Evolutionary conservation across 2,113 vertebrate genomes (phyloP), one percentile per base, ranked within the genome.

Genomic region (Apus apus): DNA sequence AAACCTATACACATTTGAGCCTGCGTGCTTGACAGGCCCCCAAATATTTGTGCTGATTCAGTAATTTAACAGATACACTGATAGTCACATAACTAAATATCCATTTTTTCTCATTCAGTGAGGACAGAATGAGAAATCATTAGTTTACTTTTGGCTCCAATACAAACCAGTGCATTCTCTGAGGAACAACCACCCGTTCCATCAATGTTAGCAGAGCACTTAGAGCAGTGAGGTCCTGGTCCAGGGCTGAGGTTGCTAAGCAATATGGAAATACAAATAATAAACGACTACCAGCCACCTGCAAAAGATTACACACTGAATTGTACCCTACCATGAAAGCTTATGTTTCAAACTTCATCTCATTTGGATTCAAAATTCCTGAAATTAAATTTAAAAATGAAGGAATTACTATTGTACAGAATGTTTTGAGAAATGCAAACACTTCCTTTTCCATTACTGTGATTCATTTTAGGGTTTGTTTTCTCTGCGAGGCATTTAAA

Each of bases 211-310:
- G 91, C 80, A 74, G 88, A 90, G 92, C 75, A 38, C 71, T 93
- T 46, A 3, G 26, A 85, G 92, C 76, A 83, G 85, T 1, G 0
- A 89, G 71, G 89, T 91, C 94, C 91, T 87, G 91, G 74, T 93
- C 87, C 94, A 85, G 94, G 65, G 50, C 36, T 2, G 40, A 67
- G 81, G 95, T 96, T 97, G 94, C 95, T 97, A 96, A 96, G 94
- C 96, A 94, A 94, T 96, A 91, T 87, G 86, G 93, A 96, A 97
- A 97, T 90, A 94, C 89, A 97, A 97, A 96, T 93, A 94, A 92
- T 95, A 94, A 96, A 93, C 0, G 38, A 90, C 4, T 68, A 94
- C 67, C 93, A 95, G 84, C 70, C 95, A 97, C 94, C 90, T 94
- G 92, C 92, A 96, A 72, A 93, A 94, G 86, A 95, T 76, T 95